These are phyloP conservation scores for Chionis minor DNA, from an alignment of 2,113 vertebrate species.

Conservation along the genomic window DNA sequence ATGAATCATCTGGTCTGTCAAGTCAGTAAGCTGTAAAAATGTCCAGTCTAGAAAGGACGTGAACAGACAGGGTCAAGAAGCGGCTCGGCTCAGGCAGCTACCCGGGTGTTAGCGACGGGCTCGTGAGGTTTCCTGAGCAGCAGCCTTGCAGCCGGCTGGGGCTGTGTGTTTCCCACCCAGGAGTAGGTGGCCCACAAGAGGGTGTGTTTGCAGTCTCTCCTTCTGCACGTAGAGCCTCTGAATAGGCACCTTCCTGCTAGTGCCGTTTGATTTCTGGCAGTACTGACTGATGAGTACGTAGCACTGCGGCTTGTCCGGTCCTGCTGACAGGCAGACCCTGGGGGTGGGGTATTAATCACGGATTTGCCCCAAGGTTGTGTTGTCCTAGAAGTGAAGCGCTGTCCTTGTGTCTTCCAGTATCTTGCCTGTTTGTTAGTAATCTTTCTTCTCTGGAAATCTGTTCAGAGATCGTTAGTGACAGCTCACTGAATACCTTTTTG, in stretches of 20 bases:
- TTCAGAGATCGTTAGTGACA: not conserved
- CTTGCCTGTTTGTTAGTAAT: not conserved
- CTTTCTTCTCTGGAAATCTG: not conserved
- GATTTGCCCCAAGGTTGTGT: not conserved
- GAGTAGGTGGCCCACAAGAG: not conserved
- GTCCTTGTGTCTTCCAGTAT: not conserved
- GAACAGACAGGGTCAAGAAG: not conserved
- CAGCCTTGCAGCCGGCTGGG: not conserved
- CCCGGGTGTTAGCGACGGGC: not conserved
- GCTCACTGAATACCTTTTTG: not conserved
- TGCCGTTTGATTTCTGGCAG: not conserved
- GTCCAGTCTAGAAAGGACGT: accelerated
- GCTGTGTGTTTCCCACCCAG: not conserved
- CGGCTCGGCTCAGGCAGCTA: no score
- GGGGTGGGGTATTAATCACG: not conserved
- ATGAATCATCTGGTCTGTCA: not conserved
- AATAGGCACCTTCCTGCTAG: not conserved
- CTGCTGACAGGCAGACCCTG: not conserved
- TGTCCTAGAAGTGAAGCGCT: not conserved
- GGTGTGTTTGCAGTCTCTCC: not conserved
- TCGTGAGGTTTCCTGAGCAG: not conserved
- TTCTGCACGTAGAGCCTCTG: not conserved
- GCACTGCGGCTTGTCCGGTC: not conserved
- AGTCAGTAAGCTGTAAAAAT: not conserved
- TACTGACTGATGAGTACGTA: not conserved